Evolutionary conservation across 2,113 vertebrate genomes (phyloP).

Genomic region (Microcebus griseorufus): DNA sequence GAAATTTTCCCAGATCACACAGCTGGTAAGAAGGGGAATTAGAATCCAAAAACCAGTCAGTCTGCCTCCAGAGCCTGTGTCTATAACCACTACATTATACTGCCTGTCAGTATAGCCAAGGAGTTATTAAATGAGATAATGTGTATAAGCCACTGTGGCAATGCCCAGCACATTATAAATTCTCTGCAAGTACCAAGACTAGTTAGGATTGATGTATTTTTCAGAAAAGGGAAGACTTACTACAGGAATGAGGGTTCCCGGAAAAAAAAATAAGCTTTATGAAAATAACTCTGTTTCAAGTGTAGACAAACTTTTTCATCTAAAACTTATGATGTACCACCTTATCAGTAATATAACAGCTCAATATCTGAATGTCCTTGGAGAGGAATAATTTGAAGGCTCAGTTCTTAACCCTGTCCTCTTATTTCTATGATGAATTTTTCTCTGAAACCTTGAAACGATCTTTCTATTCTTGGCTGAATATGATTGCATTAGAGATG

Average conservation of each 20-base stretch:
- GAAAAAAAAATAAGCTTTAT: neutral
- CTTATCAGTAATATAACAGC: neutral
- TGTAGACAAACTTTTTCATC: neutral
- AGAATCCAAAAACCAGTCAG: neutral
- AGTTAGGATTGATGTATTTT: neutral
- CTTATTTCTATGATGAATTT: neutral
- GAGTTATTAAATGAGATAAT: neutral
- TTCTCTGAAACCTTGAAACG: slow-evolving; percentile 1
- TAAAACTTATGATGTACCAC: neutral
- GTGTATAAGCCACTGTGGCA: neutral
- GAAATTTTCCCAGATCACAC: neutral
- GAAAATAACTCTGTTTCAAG: slow-evolving; percentile 18
- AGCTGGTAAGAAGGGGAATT: neutral
- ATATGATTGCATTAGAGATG: neutral
- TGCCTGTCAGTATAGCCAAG: neutral
- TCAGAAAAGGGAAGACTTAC: neutral
- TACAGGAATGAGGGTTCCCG: neutral
- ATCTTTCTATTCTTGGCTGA: neutral
- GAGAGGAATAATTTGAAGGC: neutral
- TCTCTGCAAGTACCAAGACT: neutral
- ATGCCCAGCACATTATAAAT: neutral
- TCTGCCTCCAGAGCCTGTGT: neutral
- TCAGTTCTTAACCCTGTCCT: neutral
- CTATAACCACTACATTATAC: neutral
- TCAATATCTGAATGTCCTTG: neutral